Conservation (phyloP, 2,888 invertebrate genomes). For the Acanthacorydalis orientalis region DNA sequence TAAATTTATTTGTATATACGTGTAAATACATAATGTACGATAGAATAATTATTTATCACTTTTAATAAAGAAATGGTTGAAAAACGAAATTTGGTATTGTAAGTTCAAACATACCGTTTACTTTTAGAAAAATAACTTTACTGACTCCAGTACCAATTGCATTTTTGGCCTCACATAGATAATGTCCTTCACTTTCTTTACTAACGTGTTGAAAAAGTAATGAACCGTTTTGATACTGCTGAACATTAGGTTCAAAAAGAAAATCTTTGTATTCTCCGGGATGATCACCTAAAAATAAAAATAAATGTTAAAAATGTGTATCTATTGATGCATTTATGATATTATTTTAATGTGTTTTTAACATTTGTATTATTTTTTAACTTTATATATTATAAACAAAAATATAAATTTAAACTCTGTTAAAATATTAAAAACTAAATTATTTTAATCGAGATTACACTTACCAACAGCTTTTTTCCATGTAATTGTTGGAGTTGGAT, state of each 20-base stretch:
- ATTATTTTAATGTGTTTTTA: too few species aligned
- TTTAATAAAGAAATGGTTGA: too few species aligned
- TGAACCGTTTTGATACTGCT: conserved; percentile 67
- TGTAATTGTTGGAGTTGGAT: conserved; percentile 72
- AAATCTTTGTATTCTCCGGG: conserved; percentile 72
- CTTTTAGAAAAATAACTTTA: conserved; percentile 79
- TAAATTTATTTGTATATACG: background rate
- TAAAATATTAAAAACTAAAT: background rate
- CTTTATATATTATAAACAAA: too few species aligned
- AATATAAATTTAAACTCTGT: too few species aligned
- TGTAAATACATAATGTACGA: background rate
- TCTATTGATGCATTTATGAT: too few species aligned
- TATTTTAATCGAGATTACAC: conserved; percentile 17
- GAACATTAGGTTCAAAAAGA: conserved; percentile 60
- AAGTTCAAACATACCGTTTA: conserved; percentile 51
- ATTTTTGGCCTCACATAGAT: conserved; percentile 85
- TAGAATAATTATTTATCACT: background rate
- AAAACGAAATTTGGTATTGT: background rate
- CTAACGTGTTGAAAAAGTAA: conserved; percentile 66
- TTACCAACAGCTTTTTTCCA: conserved; percentile 81
- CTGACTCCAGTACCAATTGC: conserved; percentile 81
- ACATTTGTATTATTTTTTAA: too few species aligned
- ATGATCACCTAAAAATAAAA: conserved; percentile 34
- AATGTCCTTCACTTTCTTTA: conserved; percentile 79
- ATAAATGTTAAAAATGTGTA: too few species aligned